A percentile compares a stretch with the other conserved stretches of the same genome.
Evolutionary conservation across 1,140 invertebrate genomes (phyloP).

Genomic region (Lucilia cuprina): DNA sequence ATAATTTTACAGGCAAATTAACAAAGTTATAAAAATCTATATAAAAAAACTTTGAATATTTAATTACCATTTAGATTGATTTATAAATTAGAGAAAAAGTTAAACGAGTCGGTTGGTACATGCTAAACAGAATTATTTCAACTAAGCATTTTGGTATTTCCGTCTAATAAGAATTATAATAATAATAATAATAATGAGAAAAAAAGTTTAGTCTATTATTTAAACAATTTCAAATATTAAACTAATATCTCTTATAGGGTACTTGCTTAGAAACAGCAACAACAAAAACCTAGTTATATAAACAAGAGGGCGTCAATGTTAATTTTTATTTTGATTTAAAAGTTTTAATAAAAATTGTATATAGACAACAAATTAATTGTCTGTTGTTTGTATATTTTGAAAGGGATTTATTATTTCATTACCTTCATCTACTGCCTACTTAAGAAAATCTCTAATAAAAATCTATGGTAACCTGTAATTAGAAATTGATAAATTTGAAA

Average conservation of each 20-base stretch:
- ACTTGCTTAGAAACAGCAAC: background rate
- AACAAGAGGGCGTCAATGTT: constrained; percentile 27
- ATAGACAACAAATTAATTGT: background rate
- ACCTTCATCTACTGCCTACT: background rate
- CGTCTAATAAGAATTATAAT: too few species aligned
- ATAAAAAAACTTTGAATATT: background rate
- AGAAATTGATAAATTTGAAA: background rate
- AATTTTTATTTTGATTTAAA: background rate
- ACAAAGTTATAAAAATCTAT: background rate
- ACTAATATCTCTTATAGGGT: background rate
- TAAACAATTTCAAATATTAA: background rate
- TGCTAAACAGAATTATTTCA: background rate
- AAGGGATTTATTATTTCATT: background rate
- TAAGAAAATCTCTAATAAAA: background rate
- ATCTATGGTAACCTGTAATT: background rate
- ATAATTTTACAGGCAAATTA: background rate
- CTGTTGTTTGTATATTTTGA: background rate
- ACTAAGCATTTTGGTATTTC: background rate
- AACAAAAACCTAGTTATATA: background rate
- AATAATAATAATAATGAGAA: too few species aligned
- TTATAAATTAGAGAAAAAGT: too few species aligned
- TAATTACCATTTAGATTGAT: background rate
- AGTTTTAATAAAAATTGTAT: background rate
- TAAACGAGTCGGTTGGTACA: background rate
- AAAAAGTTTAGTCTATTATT: too few species aligned